Evolutionary conservation across 2,797 vertebrate genomes (phyloP), one percentile per base, ranked within the genome.

Genomic region (Molossus molossus): DNA sequence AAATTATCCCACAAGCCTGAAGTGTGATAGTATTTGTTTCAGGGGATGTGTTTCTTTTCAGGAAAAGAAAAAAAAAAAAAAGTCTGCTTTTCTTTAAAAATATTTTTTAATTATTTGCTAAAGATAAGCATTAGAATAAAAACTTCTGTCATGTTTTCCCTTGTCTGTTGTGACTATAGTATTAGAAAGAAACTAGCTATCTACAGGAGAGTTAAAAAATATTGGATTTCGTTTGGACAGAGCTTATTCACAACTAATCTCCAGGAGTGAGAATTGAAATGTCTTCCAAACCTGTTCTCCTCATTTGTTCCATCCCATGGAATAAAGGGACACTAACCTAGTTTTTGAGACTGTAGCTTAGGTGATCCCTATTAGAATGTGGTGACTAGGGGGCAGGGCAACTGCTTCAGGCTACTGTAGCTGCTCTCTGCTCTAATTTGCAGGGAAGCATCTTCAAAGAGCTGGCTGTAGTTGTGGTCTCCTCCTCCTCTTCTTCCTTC

Each of bases 1-100:
- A 91, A 93, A 91, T 76, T 65, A 91, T 76, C 29, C 60, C 64
- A 92, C 18, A 80, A 82, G n/a, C 58, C 37, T 92, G 48, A 79
- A 33, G 7, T 11, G 7, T 65, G 20, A 90, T 15, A 23, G 55
- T 72, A 21, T 84, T 84, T 85, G 48, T 81, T 90, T 81, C 25
- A 62, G 17, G 62, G 21, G 15, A 72, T 69, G 76, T 33, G 21
- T 62, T 92, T 94, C 58, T 64, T 89, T 80, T 45, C 27, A 40
- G 62, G 50, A 18, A 81, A 69, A 70, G 62, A 45, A 64, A 45
- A 75, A 29, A 33, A 33, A 33, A 33, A 45, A 45, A 5, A 45
- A 45, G 0, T 5, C 27, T 80, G 45, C 23, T 86, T 94, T 91
- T 94, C 67, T 70, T 81, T 45, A n/a, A 23, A 82, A 40, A 62